Evolutionary conservation across 2,888 invertebrate species (phyloP).

Genomic region (Phragmatobia fuliginosa): DNA sequence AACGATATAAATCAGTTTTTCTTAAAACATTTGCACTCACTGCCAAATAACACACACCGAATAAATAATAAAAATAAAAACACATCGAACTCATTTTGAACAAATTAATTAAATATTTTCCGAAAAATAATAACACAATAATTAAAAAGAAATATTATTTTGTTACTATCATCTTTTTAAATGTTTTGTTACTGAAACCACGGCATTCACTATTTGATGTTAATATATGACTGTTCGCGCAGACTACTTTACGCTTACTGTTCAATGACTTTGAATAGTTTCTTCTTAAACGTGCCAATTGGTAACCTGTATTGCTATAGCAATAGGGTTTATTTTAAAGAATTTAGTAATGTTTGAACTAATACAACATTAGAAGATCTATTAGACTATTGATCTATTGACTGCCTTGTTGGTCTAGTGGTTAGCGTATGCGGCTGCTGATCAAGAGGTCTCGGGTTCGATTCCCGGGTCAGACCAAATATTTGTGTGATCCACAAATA

Average conservation of each 20-base stretch:
- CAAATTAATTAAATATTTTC: conserved; percentile 15
- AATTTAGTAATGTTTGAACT: conserved; percentile 4
- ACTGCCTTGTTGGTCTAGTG: too few species aligned
- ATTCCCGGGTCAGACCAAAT: too few species aligned
- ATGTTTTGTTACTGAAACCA: conserved; percentile 16
- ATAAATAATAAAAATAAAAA: conserved; percentile 37
- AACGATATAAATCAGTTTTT: conserved; percentile 67
- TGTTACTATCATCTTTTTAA: not conserved
- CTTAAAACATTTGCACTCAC: conserved; percentile 57
- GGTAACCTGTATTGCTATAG: not conserved
- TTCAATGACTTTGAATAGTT: conserved; percentile 26
- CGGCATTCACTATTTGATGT: conserved; percentile 39
- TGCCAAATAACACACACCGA: conserved; percentile 42
- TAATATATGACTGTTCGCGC: conserved; percentile 38
- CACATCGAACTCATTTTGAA: conserved; percentile 34
- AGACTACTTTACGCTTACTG: conserved; percentile 19
- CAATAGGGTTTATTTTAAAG: conserved; percentile 14
- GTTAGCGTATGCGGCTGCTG: too few species aligned
- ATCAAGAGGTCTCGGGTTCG: too few species aligned
- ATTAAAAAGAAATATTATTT: conserved; percentile 6
- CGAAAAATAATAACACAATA: conserved; percentile 5
- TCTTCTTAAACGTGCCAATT: conserved; percentile 2
- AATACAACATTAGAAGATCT: not conserved
- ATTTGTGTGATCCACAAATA: too few species aligned
- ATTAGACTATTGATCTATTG: not conserved